Conservation (phyloP, 2,113 vertebrate genomes). For the Pyrgilauda ruficollis region DNA sequence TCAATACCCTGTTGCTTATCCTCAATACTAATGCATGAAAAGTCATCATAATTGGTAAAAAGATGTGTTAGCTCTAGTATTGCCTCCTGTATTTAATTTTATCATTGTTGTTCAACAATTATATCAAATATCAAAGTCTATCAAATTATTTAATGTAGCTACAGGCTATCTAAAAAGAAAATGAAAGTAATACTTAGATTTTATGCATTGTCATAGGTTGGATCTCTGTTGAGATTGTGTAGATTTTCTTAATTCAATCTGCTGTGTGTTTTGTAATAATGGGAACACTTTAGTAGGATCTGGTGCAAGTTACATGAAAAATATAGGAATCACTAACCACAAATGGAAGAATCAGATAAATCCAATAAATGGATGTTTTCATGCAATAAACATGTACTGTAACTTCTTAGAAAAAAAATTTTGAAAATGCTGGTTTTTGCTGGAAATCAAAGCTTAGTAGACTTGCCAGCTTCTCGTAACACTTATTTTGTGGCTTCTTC, state of each 20-base stretch:
- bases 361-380: conserved; percentile 61
- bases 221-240: background rate
- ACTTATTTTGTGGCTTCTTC: conserved; percentile 37
- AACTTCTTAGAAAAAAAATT: conserved; percentile 40
- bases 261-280: conserved; percentile 38
- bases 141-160: background rate
- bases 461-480: conserved; percentile 32
- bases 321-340: conserved; percentile 22
- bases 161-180: conserved; percentile 18
- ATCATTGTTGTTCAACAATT: background rate
- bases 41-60: background rate
- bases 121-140: background rate
- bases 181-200: background rate
- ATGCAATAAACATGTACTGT: conserved; percentile 76
- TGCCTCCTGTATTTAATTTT: conserved; percentile 9
- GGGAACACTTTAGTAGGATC: conserved; percentile 8
- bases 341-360: conserved; percentile 30
- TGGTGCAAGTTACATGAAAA: conserved; percentile 38
- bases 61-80: background rate
- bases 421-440: conserved; percentile 15
- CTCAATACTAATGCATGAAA: conserved; percentile 22
- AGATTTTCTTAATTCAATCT: conserved; percentile 31
- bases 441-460: conserved; percentile 11
- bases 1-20: background rate
- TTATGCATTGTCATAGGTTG: background rate